Conservation (phyloP, 2,797 vertebrate genomes). For the Phataginus tricuspis region DNA sequence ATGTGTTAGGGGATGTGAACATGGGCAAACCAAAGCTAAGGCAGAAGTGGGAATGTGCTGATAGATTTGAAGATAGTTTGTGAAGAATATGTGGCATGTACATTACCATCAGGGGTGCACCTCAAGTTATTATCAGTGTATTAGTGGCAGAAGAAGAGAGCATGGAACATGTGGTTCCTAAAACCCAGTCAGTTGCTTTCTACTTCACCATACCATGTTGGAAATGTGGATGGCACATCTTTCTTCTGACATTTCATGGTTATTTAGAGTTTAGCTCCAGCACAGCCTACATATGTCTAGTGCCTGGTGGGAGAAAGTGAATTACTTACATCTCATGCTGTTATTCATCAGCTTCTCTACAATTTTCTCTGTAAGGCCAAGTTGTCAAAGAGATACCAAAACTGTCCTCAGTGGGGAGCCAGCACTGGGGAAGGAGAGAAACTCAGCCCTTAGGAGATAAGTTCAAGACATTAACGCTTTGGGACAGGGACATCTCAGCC, state of each 20-base stretch:
- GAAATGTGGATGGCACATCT: not conserved
- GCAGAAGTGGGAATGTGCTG: no score
- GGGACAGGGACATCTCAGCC: not conserved
- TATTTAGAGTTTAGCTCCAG: slow-evolving; percentile 64
- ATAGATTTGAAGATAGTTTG: not conserved
- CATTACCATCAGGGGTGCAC: not conserved
- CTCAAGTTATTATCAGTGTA: not conserved
- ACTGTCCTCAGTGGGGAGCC: not conserved
- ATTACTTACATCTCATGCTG: slow-evolving; percentile 57
- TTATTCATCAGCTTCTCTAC: slow-evolving; percentile 24
- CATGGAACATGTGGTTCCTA: not conserved
- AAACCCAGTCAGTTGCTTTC: not conserved
- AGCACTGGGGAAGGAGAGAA: not conserved
- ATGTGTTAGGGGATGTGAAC: no score
- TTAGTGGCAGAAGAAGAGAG: not conserved
- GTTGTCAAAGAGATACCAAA: slow-evolving; percentile 16
- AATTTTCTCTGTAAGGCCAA: not conserved
- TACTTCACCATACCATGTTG: not conserved
- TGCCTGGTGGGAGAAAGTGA: slow-evolving; percentile 40
- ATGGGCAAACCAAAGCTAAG: not conserved
- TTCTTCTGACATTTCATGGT: slow-evolving; percentile 48
- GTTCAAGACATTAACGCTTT: not conserved
- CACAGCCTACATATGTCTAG: not conserved
- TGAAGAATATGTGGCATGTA: not conserved
- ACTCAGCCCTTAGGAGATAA: not conserved